Evolutionary conservation across 1,140 invertebrate genomes (phyloP).

Genomic region (Radopholus similis): DNA sequence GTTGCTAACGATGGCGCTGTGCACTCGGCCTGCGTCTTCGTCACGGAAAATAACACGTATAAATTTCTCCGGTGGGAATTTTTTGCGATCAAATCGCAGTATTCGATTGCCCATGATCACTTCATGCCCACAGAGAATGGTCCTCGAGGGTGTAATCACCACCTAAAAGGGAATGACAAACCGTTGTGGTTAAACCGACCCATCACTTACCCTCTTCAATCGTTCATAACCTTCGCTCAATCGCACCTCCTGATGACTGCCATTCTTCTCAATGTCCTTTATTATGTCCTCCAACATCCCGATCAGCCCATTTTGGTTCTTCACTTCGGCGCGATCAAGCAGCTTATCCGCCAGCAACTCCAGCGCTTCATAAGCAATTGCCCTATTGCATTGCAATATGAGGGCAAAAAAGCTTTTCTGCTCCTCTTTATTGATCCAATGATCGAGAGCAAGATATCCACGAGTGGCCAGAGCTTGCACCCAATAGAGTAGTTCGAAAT

Average conservation of each 20-base stretch:
- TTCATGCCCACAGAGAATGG: conserved; percentile 24
- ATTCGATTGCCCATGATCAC: conserved; percentile 44
- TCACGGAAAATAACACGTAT: conserved; percentile 34
- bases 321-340: background rate
- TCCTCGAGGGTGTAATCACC: conserved; percentile 35
- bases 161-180: conserved; percentile 26
- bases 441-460: conserved; percentile 11
- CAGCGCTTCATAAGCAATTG: background rate
- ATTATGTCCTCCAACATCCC: conserved; percentile 9
- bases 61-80: conserved; percentile 29
- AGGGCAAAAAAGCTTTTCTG: background rate
- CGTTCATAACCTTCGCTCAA: conserved; percentile 13
- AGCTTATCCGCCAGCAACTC: conserved; percentile 11
- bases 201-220: conserved; percentile 9
- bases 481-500: conserved; percentile 8
- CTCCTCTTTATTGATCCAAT: conserved; percentile 1
- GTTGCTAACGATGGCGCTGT: background rate
- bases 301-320: background rate
- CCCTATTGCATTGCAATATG: background rate
- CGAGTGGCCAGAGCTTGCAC: conserved; percentile 8
- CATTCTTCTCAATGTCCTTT: background rate
- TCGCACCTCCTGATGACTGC: background rate
- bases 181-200: too few species aligned
- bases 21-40: conserved; percentile 25
- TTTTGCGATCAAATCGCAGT: conserved; percentile 22